Conservation (phyloP, 2,797 vertebrate genomes). For the Aplochiton taeniatus region DNA sequence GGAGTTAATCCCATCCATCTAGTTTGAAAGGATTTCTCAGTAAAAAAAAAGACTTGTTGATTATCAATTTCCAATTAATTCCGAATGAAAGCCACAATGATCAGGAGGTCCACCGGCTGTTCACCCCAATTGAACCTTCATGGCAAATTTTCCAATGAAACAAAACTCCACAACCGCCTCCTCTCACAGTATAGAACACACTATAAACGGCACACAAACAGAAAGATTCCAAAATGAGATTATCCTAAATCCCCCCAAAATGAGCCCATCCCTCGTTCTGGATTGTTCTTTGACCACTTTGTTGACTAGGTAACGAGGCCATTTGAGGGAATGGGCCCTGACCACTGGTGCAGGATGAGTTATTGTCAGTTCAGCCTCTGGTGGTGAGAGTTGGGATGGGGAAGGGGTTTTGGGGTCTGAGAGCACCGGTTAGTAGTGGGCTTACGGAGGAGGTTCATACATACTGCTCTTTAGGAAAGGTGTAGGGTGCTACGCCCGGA, state of each 20-base stretch:
- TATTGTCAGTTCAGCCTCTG: no score
- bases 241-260: background rate
- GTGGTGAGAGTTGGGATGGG: background rate
- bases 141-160: background rate
- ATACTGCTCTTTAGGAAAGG: conserved; percentile 86
- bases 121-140: background rate
- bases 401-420: background rate
- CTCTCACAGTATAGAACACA: conserved; percentile 31
- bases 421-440: background rate
- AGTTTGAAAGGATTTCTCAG: conserved; percentile 22
- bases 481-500: conserved; percentile 61
- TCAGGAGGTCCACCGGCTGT: conserved; percentile 16
- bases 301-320: no score
- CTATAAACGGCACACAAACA: background rate
- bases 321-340: no score
- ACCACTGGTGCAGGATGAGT: no score
- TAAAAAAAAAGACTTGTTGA: conserved; percentile 23
- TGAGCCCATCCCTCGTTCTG: background rate
- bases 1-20: conserved; percentile 39
- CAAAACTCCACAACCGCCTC: conserved; percentile 31
- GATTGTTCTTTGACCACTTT: no score
- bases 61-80: background rate
- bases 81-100: conserved; percentile 13
- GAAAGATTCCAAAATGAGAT: background rate
- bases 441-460: conserved; percentile 63